Base-by-base conservation (phyloP, 2,797 vertebrate species). In the Anguilla marmorata region DNA sequence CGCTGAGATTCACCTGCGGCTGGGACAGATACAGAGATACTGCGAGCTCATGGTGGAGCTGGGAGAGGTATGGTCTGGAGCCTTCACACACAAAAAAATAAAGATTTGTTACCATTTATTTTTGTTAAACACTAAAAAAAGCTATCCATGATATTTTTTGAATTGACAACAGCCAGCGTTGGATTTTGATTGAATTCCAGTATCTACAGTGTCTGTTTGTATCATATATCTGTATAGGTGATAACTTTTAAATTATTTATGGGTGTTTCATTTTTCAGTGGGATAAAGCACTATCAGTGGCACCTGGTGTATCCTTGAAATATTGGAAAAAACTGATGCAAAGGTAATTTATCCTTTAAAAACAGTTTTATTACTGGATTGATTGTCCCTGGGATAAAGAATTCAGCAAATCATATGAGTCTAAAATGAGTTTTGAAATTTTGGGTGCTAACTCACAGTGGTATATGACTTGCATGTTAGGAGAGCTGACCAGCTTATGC, bases 41-140 rank as follows among this genome's bases (percentile, higher is more conserved):
- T 99, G 98, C 95, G 98, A 99, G 92, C 96, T 99, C 63, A 98
- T 99, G 98, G 98, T 99, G 92, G 98, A 99, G 91, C 97, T 99
- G 86, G 98, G 98, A 92, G 97, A 99, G 98, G 98, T 99, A 95
- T 92, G 72, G n/a, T 5, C 86, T 21, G 16, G 83, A 6, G 8
- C 50, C 8, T 58, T 58, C 56, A 58, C 56, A 16, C 56, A 58
- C 52, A 54, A 12, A 54, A 54, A 54, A 12, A 12, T 9, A 54
- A 54, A 11, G 8, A 54, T 54, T 54, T 54, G 52, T 54, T 11
- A 54, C 52, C 52, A 45, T 45, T 45, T 45, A 45, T 45, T 45
- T 54, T 54, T 54, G 9, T 54, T 12, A 54, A 54, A 2, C 52
- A 54, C 52, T 54, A 14, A 11, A 54, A 54, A 54, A 54, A 14